Base-by-base conservation (phyloP, 2,797 vertebrate species). In the Emys orbicularis region DNA sequence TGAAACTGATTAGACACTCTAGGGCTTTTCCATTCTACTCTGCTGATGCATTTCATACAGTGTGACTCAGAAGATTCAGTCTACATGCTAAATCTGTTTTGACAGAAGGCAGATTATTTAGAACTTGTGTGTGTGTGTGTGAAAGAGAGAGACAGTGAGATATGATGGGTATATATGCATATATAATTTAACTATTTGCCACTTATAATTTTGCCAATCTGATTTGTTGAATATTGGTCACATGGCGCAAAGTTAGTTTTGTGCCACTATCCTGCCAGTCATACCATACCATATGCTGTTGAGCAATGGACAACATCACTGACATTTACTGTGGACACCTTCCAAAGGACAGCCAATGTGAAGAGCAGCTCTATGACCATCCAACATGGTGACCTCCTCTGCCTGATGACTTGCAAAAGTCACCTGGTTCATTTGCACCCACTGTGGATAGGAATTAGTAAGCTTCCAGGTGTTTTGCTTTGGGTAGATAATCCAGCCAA, bases 51-150 rank as follows among this genome's bases (percentile, higher is more conserved):
- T 81, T 12, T 90, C 41, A n/a, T 57, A 6, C 13, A 77, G 27
- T 34, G 29, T 92, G 90, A 93, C 50, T 94, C 72, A 56, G 81
- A 47, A 65, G 65, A 59, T 86, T 84, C 79, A 59, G 65, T 52
- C 74, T 86, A 31, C 0, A 0, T 61, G 27, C 41, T 93, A 50
- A 41, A 6, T 57, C 21, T 90, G 37, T 96, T 96, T 92, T 87
- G 56, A 52, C 49, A 77, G 50, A 94, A 79, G 53, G 76, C 80
- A 74, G 4, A 50, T 81, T 94, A 81, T 83, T 93, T 53, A 31
- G 86, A 68, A 87, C 49, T 12, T 49, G 31, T 59, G 50, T 83
- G 11, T 81, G 25, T 2, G 6, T 81, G 25, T 2, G 6, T 57
- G 72, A 27, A 57, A 82, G 72, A 90, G 0, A 0, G 10, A 12